Conservation (phyloP, 2,888 invertebrate species). For the Ellobium chinense region DNA sequence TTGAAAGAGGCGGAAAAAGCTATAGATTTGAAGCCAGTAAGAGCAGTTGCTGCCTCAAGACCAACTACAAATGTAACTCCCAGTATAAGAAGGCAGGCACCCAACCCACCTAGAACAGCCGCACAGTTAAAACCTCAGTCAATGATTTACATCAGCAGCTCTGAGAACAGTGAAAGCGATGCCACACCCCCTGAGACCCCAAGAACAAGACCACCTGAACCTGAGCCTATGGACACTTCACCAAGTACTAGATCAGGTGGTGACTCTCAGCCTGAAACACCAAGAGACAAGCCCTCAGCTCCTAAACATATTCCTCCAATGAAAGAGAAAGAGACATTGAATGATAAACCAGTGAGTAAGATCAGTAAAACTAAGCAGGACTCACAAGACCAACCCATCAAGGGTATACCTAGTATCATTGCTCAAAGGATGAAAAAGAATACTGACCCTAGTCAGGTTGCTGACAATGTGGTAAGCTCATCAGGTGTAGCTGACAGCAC, state of each 20-base stretch:
- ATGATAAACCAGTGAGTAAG: neutral
- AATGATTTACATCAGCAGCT: conserved; percentile 1
- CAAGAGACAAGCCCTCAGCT: neutral
- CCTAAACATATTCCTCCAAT: neutral
- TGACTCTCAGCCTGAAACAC: neutral
- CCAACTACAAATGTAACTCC: neutral
- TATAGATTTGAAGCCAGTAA: neutral
- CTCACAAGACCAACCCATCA: conserved; percentile 49
- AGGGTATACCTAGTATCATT: conserved; percentile 63
- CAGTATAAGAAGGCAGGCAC: neutral
- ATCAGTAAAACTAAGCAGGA: neutral
- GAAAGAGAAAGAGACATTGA: neutral
- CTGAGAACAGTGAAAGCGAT: neutral
- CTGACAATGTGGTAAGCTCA: conserved; percentile 5
- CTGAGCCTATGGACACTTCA: neutral
- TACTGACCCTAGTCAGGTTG: conserved; percentile 19
- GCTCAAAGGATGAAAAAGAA: conserved; percentile 57
- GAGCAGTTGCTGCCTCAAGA: neutral
- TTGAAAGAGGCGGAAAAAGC: neutral
- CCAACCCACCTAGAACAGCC: neutral
- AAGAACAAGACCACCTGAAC: neutral
- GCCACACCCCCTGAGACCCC: conserved; percentile 24
- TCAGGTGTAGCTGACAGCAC: neutral
- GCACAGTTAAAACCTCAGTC: neutral
- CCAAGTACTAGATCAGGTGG: neutral